Percentiles rank a stretch among this genome's conserved stretches.
These are phyloP conservation scores for Zaprionus davidi DNA, from an alignment of 1,140 invertebrate genomes.

Conservation along the genomic window DNA sequence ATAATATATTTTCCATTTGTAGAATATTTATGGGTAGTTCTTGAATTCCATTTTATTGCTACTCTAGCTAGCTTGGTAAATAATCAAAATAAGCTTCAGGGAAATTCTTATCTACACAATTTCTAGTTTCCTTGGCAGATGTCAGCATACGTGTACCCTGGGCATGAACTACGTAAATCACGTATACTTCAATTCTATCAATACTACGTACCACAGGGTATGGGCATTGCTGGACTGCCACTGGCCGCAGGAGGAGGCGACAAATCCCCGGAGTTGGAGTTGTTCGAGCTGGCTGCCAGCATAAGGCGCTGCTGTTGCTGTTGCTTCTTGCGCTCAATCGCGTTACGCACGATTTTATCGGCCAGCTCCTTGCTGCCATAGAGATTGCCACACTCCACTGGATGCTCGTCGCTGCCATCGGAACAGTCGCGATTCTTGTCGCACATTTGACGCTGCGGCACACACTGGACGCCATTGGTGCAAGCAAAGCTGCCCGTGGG, in stretches of 20 bases:
- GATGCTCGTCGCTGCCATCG: constrained; percentile 88
- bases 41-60: not conserved
- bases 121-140: not conserved
- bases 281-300: constrained; percentile 30
- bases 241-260: constrained; percentile 27
- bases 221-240: constrained; percentile 40
- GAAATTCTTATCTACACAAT: no score
- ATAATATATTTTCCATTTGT: not conserved
- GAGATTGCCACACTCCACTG: constrained; percentile 75
- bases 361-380: constrained; percentile 79
- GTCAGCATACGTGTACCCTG: no score
- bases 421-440: constrained; percentile 88
- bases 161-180: not conserved
- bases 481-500: constrained; percentile 89
- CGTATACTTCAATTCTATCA: constrained; percentile 19
- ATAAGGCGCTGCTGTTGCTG: constrained; percentile 41
- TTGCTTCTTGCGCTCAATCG: constrained; percentile 71
- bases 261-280: constrained; percentile 43
- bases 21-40: not conserved
- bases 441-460: constrained; percentile 88
- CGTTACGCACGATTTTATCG: constrained; percentile 77
- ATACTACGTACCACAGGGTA: constrained; percentile 57
- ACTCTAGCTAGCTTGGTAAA: no score
- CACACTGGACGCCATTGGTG: constrained; percentile 88
- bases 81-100: not conserved